Evolutionary conservation across 2,888 invertebrate species (phyloP).

Genomic region (Cephus pulcher): DNA sequence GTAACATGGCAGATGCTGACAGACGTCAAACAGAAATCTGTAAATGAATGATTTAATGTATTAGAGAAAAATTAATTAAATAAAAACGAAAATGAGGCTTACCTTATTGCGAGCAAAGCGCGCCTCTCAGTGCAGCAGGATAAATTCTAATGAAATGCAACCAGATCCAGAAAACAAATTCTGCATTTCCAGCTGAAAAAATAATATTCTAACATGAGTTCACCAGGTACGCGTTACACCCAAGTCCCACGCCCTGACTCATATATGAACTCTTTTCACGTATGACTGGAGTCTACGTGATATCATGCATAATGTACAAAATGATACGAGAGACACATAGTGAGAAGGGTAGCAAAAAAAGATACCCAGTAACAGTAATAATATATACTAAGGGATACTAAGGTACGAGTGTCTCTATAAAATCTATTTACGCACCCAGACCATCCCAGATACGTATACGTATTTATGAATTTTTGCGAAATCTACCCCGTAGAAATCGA

Average conservation of each 20-base stretch:
- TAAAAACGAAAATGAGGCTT: too few species aligned
- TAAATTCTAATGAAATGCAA: neutral
- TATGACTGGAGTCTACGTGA: constrained; percentile 34
- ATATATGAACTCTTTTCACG: constrained; percentile 6
- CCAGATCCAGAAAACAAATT: neutral
- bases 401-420: neutral
- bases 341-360: neutral
- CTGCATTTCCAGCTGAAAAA: neutral
- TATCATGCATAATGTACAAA: constrained; percentile 47
- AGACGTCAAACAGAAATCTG: too few species aligned
- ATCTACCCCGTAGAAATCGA: neutral
- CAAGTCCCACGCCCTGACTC: neutral
- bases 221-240: neutral
- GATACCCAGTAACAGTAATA: neutral
- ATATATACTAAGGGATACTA: neutral
- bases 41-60: too few species aligned
- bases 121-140: neutral
- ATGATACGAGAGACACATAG: constrained; percentile 38
- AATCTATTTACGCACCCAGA: neutral
- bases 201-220: neutral
- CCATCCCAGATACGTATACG: too few species aligned
- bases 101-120: too few species aligned
- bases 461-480: neutral
- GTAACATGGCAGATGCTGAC: too few species aligned
- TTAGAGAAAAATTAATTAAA: too few species aligned